These are phyloP conservation scores for Carettochelys insculpta DNA, from an alignment of 2,113 vertebrate species.

Conservation along the genomic window DNA sequence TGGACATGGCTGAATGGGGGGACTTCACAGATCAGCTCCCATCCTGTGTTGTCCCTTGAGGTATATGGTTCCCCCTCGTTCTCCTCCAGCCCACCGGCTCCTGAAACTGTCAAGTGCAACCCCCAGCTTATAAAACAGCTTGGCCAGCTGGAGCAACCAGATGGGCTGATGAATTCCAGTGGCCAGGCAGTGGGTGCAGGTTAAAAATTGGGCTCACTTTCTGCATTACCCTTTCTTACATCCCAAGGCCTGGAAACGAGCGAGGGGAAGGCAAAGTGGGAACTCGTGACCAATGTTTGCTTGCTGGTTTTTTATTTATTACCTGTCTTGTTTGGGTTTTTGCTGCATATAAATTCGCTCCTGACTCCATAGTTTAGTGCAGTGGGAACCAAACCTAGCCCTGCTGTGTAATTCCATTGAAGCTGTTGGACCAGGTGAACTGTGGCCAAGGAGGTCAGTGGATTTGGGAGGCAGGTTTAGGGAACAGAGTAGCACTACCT, in stretches of 20 bases:
- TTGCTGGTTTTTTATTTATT: constrained; percentile 58
- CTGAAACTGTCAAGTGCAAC: background rate
- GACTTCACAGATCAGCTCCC: background rate
- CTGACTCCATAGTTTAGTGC: background rate
- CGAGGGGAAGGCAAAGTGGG: background rate
- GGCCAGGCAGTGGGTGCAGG: background rate
- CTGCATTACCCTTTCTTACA: background rate
- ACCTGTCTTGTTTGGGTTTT: background rate
- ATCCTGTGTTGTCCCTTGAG: background rate
- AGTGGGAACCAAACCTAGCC: background rate
- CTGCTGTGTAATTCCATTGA: background rate
- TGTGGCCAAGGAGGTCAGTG: background rate
- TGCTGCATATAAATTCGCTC: background rate
- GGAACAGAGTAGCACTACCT: background rate
- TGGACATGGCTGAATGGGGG: background rate
- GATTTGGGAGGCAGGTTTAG: background rate
- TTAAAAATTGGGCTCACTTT: background rate
- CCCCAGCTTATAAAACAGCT: background rate
- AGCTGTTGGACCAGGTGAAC: background rate
- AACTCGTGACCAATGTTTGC: background rate
- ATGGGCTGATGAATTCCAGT: background rate
- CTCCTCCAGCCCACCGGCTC: background rate
- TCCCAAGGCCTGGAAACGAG: background rate
- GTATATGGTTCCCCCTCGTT: background rate
- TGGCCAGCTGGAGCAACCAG: background rate